Evolutionary conservation across 2,113 vertebrate genomes (phyloP).

Genomic region (Brachyhypopomus gauderio): DNA sequence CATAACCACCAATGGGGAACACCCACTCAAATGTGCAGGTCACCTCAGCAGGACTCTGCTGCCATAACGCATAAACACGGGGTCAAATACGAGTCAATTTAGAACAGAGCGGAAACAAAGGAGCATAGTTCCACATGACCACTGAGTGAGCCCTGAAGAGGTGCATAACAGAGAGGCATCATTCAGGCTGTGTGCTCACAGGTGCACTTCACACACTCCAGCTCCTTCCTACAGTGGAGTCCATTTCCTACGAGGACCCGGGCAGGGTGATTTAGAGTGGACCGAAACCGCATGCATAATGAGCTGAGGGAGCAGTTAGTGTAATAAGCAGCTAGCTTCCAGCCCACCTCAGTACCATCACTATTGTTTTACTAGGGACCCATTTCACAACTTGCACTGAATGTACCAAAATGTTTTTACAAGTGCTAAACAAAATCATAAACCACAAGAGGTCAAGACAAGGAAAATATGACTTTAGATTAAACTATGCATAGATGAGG

Average conservation of each 20-base stretch:
- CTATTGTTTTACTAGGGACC: too few relatives aligned
- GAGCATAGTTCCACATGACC: background rate
- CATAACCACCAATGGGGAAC: background rate
- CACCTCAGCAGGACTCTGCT: background rate
- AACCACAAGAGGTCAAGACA: too few relatives aligned
- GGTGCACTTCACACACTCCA: background rate
- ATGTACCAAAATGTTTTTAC: too few relatives aligned
- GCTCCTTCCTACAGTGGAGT: background rate
- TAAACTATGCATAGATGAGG: background rate
- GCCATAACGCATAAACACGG: background rate
- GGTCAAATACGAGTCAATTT: background rate
- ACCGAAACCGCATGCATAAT: conserved; percentile 2
- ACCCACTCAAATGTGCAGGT: background rate
- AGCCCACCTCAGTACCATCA: too few relatives aligned
- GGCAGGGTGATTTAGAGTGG: conserved; percentile 11
- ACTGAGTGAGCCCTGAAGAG: background rate
- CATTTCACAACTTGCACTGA: too few relatives aligned
- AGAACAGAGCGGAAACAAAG: conserved; percentile 10
- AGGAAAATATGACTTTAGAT: background rate
- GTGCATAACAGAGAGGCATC: background rate
- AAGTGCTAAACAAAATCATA: too few relatives aligned
- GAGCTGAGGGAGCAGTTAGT: background rate
- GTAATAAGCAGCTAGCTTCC: background rate
- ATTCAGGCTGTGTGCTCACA: conserved; percentile 12
- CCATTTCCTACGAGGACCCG: background rate